phyloP scores from a whole-genome alignment of 2,888 invertebrate genomes.

The Amiota communis region DNA sequence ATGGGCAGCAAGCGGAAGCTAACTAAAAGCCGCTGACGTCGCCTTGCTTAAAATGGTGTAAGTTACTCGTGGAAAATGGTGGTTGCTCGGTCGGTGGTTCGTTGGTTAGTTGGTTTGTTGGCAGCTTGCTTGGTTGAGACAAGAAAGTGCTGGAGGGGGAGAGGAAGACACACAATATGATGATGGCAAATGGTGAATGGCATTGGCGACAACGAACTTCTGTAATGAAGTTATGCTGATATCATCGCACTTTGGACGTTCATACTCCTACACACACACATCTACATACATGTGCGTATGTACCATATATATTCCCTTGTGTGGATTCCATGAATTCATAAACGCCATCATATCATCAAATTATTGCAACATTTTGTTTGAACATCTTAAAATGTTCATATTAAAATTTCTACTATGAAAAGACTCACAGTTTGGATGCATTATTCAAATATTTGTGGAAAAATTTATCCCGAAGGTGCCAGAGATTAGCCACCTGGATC shows the following conservation, averaged over 20 bases:
- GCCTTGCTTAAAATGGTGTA: slow-evolving; percentile 49
- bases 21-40: slow-evolving; percentile 57
- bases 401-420: too few relatives aligned
- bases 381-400: too few relatives aligned
- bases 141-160: neutral
- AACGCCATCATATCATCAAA: neutral
- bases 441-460: too few relatives aligned
- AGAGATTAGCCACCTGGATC: too few relatives aligned
- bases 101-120: too few relatives aligned
- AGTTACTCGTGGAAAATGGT: too few relatives aligned
- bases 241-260: slow-evolving; percentile 47
- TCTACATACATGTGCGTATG: neutral
- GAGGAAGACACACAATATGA: neutral
- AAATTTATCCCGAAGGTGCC: too few relatives aligned
- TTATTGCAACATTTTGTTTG: too few relatives aligned
- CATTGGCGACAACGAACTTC: slow-evolving; percentile 49
- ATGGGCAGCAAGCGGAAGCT: slow-evolving; percentile 41
- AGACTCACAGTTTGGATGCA: too few relatives aligned
- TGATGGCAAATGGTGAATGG: neutral
- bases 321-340: neutral
- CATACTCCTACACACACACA: slow-evolving; percentile 2
- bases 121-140: too few relatives aligned
- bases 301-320: too few relatives aligned
- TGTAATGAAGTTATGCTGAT: slow-evolving; percentile 69
- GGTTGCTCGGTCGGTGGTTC: too few relatives aligned